Evolutionary conservation across 2,113 vertebrate genomes (phyloP).

Genomic region (Phyllostomus hastatus): DNA sequence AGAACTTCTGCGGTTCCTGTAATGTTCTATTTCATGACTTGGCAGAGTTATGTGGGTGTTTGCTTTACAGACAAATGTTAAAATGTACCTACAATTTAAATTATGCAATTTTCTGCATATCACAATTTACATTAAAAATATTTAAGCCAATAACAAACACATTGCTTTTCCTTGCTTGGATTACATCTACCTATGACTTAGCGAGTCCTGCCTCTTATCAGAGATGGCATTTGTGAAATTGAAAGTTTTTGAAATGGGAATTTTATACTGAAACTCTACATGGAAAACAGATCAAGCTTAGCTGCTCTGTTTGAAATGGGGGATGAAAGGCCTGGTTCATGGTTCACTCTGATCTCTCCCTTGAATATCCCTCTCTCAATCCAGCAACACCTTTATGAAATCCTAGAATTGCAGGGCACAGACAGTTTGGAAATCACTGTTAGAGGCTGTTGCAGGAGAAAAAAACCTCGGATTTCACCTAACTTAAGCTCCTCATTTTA

Average conservation of each 20-base stretch:
- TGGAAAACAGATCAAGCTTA: background rate
- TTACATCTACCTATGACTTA: background rate
- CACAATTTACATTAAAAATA: background rate
- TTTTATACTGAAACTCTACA: background rate
- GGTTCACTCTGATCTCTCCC: background rate
- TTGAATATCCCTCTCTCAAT: background rate
- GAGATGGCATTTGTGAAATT: background rate
- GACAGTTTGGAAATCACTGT: background rate
- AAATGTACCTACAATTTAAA: background rate
- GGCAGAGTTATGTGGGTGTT: background rate
- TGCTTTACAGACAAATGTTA: background rate
- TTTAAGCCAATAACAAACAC: background rate
- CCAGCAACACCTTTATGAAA: background rate
- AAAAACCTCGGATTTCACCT: background rate
- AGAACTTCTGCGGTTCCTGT: background rate
- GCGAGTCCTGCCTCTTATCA: background rate
- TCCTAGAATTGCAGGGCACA: background rate
- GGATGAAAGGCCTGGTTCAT: background rate
- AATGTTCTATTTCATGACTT: background rate
- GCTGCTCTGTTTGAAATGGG: background rate
- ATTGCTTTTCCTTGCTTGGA: background rate
- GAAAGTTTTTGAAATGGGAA: background rate
- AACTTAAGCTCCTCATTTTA: background rate
- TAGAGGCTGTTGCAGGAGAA: background rate
- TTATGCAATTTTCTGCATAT: background rate